These are phyloP conservation scores for Hepsetus odoe DNA, from an alignment of 2,113 vertebrate species.

Conservation along the genomic window DNA sequence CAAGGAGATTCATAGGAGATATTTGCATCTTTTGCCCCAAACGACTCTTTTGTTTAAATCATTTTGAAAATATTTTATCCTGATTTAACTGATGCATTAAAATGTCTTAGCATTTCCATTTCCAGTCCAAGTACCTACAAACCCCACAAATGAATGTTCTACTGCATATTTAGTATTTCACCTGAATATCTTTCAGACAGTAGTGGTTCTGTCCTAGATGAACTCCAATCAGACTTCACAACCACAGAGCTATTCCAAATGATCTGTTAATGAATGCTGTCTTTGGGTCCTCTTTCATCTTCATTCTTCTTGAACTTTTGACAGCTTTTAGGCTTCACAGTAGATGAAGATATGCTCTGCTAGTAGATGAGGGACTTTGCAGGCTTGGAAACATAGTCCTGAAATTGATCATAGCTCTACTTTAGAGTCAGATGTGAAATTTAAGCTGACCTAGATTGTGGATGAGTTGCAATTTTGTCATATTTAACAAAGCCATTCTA, in stretches of 20 bases:
- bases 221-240: not conserved
- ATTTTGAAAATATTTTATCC: not conserved
- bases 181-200: not conserved
- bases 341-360: not conserved
- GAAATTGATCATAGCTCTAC: not conserved
- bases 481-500: too few species aligned
- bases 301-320: slow-evolving; percentile 1
- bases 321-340: not conserved
- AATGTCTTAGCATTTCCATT: not conserved
- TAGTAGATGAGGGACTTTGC: not conserved
- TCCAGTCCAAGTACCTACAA: not conserved
- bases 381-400: not conserved
- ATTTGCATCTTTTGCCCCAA: too few species aligned
- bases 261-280: not conserved
- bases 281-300: not conserved
- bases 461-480: not conserved
- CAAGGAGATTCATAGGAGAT: too few species aligned
- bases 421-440: not conserved
- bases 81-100: not conserved
- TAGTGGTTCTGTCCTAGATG: not conserved
- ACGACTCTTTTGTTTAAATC: too few species aligned
- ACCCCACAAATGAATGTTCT: not conserved
- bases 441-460: not conserved
- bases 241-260: not conserved
- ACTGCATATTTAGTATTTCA: not conserved